These are phyloP conservation scores for Euphydryas editha DNA, from an alignment of 2,888 invertebrate genomes.

Conservation along the genomic window DNA sequence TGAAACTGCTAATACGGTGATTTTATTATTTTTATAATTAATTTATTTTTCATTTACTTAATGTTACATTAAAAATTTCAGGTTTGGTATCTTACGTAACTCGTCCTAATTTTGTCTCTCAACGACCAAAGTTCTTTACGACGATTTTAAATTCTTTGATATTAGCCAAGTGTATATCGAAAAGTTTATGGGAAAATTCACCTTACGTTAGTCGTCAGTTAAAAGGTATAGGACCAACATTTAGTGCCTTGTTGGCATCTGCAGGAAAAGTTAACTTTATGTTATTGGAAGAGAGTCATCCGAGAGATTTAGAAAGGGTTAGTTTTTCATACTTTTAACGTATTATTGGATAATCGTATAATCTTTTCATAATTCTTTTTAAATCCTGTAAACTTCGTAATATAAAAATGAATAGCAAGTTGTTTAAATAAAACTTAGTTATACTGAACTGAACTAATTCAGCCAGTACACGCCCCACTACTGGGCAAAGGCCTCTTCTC, in stretches of 20 bases:
- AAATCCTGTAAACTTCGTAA: no score
- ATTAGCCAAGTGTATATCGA: constrained; percentile 86
- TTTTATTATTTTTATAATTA: background rate
- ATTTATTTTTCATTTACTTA: background rate
- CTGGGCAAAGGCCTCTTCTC: no score
- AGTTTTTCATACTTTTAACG: no score
- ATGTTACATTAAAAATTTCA: constrained; percentile 48
- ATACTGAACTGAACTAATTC: no score
- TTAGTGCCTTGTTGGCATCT: constrained; percentile 85
- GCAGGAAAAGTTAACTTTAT: constrained; percentile 87
- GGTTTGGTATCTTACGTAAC: constrained; percentile 84
- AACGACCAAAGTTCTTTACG: constrained; percentile 68
- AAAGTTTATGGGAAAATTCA: constrained; percentile 90
- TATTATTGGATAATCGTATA: no score
- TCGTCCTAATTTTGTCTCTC: constrained; percentile 56
- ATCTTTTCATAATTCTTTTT: no score
- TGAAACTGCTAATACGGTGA: no score
- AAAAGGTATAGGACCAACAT: constrained; percentile 87
- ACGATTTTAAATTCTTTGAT: constrained; percentile 84
- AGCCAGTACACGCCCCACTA: no score
- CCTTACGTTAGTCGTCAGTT: constrained; percentile 87
- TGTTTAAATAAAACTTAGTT: no score
- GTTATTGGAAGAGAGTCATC: constrained; percentile 85
- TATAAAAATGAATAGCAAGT: no score
- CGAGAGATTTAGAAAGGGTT: constrained; percentile 89